Evolutionary conservation across 2,113 vertebrate species (phyloP).

Genomic region (Cryptomyrus ogoouensis): DNA sequence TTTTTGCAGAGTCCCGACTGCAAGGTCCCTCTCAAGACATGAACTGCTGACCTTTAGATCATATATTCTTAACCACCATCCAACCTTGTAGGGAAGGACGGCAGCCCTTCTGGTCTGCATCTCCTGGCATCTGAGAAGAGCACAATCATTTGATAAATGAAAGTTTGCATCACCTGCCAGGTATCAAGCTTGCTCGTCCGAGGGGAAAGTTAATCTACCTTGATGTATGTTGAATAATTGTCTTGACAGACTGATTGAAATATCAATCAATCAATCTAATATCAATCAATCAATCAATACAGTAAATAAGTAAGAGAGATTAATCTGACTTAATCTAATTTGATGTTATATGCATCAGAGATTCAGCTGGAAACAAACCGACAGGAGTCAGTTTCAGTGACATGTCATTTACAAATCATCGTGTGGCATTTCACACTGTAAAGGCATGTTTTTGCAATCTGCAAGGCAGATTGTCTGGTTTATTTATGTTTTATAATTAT

Average conservation of each 20-base stretch:
- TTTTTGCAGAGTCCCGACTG: neutral
- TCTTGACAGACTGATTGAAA: conserved; percentile 1
- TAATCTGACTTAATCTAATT: neutral
- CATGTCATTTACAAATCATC: neutral
- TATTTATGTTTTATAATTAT: neutral
- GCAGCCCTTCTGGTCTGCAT: no score
- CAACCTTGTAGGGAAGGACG: neutral
- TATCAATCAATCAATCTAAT: neutral
- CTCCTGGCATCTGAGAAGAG: neutral
- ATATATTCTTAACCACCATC: neutral
- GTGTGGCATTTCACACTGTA: neutral
- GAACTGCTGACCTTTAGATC: neutral
- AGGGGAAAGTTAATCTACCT: neutral
- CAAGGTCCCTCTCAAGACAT: neutral
- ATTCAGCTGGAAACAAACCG: neutral
- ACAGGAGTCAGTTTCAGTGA: neutral
- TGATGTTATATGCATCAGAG: neutral
- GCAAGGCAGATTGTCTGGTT: neutral
- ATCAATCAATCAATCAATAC: neutral
- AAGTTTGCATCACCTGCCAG: neutral
- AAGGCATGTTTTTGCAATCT: neutral
- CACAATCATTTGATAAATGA: neutral
- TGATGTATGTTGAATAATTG: neutral
- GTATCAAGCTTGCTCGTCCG: neutral
- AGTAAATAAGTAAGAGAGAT: neutral